These are phyloP conservation scores for Rallus crepitans DNA, from an alignment of 2,797 vertebrate genomes.

Conservation along the genomic window DNA sequence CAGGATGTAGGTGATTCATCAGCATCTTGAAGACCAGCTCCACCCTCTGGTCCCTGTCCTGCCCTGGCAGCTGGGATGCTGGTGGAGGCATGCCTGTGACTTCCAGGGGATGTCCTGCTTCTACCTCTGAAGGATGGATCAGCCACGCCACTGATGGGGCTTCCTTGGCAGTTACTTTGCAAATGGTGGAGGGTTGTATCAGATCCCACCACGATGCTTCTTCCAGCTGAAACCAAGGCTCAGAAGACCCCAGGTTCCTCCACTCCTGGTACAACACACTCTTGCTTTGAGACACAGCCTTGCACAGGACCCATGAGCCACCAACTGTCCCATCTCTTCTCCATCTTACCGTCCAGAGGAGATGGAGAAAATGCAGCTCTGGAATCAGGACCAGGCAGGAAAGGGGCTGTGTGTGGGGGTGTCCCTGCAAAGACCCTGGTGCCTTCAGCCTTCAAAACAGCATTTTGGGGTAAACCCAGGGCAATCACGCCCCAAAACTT, in stretches of 20 bases:
- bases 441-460: not conserved
- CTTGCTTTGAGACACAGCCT: not conserved
- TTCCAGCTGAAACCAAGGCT: not conserved
- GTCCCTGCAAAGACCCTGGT: not conserved
- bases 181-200: not conserved
- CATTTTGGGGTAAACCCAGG: not conserved
- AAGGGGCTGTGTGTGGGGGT: too few species aligned
- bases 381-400: not conserved
- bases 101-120: not conserved
- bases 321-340: not conserved
- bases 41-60: not conserved
- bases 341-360: not conserved
- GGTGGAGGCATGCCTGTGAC: not conserved
- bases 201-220: not conserved
- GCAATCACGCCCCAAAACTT: accelerated
- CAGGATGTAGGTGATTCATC: accelerated
- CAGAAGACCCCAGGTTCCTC: accelerated
- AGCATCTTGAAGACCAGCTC: not conserved
- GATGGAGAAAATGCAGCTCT: not conserved
- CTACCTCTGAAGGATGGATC: not conserved
- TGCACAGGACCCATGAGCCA: accelerated
- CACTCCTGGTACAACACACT: not conserved
- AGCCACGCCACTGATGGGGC: accelerated
- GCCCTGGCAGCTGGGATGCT: not conserved
- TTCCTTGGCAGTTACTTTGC: accelerated